Evolutionary conservation across 2,888 invertebrate genomes (phyloP).

Genomic region (Eupithecia exiguata): DNA sequence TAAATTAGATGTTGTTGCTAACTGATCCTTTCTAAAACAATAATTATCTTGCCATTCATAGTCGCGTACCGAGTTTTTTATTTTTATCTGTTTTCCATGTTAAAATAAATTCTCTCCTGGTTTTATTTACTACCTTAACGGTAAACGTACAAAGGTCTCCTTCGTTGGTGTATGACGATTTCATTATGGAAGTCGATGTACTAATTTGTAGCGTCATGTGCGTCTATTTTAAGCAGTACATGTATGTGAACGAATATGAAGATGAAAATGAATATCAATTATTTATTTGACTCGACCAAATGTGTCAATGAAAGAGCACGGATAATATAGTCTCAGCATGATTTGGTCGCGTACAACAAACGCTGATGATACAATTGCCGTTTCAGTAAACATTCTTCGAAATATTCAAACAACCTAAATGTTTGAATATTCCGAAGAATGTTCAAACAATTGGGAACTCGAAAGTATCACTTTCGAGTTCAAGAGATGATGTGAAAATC

Average conservation of each 20-base stretch:
- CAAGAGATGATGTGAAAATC: background rate
- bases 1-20: slow-evolving; percentile 18
- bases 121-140: no score
- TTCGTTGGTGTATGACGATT: no score
- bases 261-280: background rate
- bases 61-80: background rate
- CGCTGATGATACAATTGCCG: background rate
- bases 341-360: background rate
- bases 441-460: no score
- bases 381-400: background rate
- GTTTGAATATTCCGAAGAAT: no score
- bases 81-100: background rate
- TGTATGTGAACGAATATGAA: no score
- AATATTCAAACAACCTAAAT: background rate
- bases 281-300: background rate
- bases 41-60: background rate
- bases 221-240: background rate
- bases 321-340: slow-evolving; percentile 1
- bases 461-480: background rate
- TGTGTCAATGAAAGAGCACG: background rate
- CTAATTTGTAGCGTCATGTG: background rate
- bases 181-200: background rate
- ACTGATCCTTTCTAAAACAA: background rate
- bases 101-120: no score
- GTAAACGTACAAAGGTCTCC: no score